Base-by-base conservation (phyloP, 2,888 invertebrate genomes). In the Argyresthia albistria region DNA sequence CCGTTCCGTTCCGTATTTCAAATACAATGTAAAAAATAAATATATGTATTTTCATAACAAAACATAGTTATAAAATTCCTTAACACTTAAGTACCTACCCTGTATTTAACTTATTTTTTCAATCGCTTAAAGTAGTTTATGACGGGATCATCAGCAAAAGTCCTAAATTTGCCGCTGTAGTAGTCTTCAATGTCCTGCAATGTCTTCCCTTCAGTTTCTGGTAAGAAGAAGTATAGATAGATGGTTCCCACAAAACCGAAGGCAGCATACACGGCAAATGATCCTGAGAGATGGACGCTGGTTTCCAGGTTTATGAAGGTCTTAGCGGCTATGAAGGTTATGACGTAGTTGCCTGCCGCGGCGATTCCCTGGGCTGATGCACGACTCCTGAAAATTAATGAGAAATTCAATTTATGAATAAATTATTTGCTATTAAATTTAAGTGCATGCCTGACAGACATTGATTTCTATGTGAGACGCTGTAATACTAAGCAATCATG, bases 191-290 rank as follows among this genome's bases (percentile, higher is more conserved):
- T 89, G 59, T 89, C 87, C 65, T 84, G 80, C 10, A 89, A 70
- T 0, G 78, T 69, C 53, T 79, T 84, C 0, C 88, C 88, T 73
- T 90, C 90, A 0, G 90, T 90, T 66, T 90, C 90, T 37, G 89
- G 89, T 56, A 90, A 63, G 55, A 78, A 80, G 62, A 88, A 84
- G 64, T 88, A 89, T 4, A 89, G 68, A 56, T 82, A 88, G 8
- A 89, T 60, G 2, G 88, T 75, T 35, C 89, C 90, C 0, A 79
- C 48, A 47, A 81, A 75, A 11, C 80, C 80, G 46, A 88, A 79
- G 1, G 59, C 63, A 4, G 89, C 82, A 60, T 89, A 90, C 0
- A 88, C 69, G 7, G 81, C 87, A 57, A 89, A 88, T 0, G 88
- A 69, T 1, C 90, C 90, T 63, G 83, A 81, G 0, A 90, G 66